Evolutionary conservation across 2,888 invertebrate species (phyloP).

Genomic region (Petrolisthes cinctipes): DNA sequence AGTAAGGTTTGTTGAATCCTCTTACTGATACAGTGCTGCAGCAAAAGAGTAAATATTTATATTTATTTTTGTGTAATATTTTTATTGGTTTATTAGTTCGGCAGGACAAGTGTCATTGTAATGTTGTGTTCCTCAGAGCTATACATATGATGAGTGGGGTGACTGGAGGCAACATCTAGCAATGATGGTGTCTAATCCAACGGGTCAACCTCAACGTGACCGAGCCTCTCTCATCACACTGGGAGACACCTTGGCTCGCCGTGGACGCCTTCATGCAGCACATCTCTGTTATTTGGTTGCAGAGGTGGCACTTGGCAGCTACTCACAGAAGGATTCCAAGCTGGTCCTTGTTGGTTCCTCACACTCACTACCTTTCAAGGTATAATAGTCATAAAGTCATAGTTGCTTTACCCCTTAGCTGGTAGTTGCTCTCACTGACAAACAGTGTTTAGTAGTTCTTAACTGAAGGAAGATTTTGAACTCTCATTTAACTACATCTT

Average conservation of each 20-base stretch:
- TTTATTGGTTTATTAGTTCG: no score
- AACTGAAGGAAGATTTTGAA: no score
- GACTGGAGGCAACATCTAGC: constrained; percentile 98
- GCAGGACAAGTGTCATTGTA: background rate
- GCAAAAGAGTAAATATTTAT: no score
- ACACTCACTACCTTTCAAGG: constrained; percentile 75
- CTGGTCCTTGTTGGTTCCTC: constrained; percentile 85
- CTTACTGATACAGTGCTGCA: background rate
- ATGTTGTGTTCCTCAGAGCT: constrained; percentile 68
- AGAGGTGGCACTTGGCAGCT: constrained; percentile 76
- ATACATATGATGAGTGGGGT: constrained; percentile 73
- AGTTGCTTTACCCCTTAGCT: background rate
- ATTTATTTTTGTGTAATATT: background rate
- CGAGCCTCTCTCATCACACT: constrained; percentile 80
- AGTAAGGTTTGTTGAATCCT: background rate
- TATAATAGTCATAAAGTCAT: background rate
- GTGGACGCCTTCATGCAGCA: constrained; percentile 88
- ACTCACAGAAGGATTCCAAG: constrained; percentile 75
- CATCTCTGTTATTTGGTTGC: constrained; percentile 97
- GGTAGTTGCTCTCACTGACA: no score
- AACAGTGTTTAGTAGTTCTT: no score
- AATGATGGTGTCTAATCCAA: constrained; percentile 87
- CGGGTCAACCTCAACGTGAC: constrained; percentile 78
- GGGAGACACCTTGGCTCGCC: constrained; percentile 72
- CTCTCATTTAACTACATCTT: no score